Conservation (phyloP, 64 coral and sea anemone genomes). For the Pocillopora damicornis region DNA sequence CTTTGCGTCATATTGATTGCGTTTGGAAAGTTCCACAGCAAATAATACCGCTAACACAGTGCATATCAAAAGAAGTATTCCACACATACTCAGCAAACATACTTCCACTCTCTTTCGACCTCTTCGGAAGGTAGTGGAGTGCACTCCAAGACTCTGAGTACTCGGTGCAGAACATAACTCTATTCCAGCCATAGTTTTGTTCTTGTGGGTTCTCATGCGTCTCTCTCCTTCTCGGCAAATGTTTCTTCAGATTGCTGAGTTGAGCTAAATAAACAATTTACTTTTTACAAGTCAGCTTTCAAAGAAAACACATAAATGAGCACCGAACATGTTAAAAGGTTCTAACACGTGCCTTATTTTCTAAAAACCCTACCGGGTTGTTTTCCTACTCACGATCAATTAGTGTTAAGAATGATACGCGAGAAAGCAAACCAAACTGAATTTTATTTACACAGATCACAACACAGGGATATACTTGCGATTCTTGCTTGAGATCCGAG, state of each 20-base stretch:
- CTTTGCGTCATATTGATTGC: neutral
- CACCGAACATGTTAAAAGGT: neutral
- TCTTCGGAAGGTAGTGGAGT: constrained; percentile 7
- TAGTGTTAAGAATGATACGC: too few relatives aligned
- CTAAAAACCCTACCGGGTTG: neutral
- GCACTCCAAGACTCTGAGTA: constrained; percentile 48
- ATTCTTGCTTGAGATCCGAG: too few relatives aligned
- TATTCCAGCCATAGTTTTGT: neutral
- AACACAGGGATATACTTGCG: too few relatives aligned
- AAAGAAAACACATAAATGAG: neutral
- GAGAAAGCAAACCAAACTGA: too few relatives aligned
- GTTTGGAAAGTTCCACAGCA: constrained; percentile 22
- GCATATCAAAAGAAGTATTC: constrained; percentile 46
- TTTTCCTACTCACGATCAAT: too few relatives aligned
- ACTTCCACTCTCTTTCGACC: constrained; percentile 9
- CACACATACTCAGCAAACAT: constrained; percentile 16
- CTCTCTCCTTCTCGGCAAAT: neutral
- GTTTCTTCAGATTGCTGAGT: neutral
- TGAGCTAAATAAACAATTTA: constrained; percentile 17
- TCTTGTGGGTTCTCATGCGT: constrained; percentile 29
- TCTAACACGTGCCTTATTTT: neutral
- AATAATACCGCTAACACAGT: constrained; percentile 33
- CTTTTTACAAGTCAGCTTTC: constrained; percentile 7
- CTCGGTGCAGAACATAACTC: constrained; percentile 32
- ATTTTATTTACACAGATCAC: neutral